Base-by-base conservation (phyloP, 2,797 vertebrate genomes). In the Spinibarbus caldwelli region DNA sequence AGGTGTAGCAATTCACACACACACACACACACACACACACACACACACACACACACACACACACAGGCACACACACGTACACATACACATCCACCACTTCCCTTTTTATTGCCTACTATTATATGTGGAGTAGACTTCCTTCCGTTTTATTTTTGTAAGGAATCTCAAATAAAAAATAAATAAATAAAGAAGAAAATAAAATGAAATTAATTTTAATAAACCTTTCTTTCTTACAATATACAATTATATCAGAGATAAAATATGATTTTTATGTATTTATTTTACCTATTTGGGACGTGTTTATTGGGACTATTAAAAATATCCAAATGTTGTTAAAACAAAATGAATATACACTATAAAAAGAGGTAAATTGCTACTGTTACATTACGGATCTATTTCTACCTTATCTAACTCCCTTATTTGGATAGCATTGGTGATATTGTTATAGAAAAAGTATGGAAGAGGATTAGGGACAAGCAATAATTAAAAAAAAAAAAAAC, bases 1-100 rank as follows among this genome's bases (percentile, higher is more conserved):
- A 84, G 78, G 84, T 81, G 84, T 73, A 80, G 21, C 17, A 15
- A 62, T 29, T 5, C 29, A 12, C 36, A 29, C 36, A 66, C 19
- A 34, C 45, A 67, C 17, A 34, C 64, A 38, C 59, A 57, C 29
- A 34, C 34, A 66, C 70, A 23, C 45, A 62, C 9, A 41, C 9
- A 0, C 2, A 41, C 31, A 71, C 21, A 23, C 19, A 78, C 43
- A 23, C 80, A 62, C 36, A 66, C 19, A 34, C 45, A 67, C 17
- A 34, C 64, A 38, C 59, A 57, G 23, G 26, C 34, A 66, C 70
- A 23, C 45, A 62, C 9, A 41, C 9, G 0, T 0, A 41, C 31
- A 71, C 21, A 23, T 23, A 78, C 43, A 23, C 80, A 62, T 57
- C 75, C 31, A 59, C 29, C 6, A 29, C 14, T 52, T 59, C 21